Conservation (phyloP, 2,888 invertebrate species). For the Cheilosia vulpina region DNA sequence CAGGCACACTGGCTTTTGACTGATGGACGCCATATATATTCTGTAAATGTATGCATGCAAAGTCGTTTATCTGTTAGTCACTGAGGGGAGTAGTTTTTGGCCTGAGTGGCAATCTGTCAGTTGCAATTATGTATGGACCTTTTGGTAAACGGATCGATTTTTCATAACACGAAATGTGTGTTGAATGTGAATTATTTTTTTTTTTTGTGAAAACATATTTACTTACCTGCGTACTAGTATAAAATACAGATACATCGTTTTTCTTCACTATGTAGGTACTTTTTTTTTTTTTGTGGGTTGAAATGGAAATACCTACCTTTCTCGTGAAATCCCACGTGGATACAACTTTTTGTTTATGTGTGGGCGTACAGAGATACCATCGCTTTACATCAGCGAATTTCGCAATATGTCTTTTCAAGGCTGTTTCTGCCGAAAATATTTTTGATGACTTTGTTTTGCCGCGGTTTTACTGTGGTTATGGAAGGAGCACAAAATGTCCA, state of each 20-base stretch:
- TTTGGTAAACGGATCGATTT: constrained; percentile 45
- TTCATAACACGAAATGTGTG: not conserved
- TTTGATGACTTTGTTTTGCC: constrained; percentile 9
- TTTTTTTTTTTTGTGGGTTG: not conserved
- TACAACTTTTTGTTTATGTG: constrained; percentile 10
- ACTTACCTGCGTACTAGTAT: not conserved
- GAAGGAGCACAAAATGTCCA: not conserved
- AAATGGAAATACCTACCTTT: not conserved
- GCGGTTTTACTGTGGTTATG: not conserved
- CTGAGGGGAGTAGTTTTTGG: not conserved
- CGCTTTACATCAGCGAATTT: constrained; percentile 20
- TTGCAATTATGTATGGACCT: constrained; percentile 49
- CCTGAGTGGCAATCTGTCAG: constrained; percentile 28
- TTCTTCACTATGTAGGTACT: not conserved
- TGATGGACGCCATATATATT: constrained; percentile 48
- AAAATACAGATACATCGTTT: not conserved
- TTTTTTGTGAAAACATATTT: not conserved
- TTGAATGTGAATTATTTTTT: not conserved
- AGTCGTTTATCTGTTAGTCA: constrained; percentile 33
- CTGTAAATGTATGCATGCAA: constrained; percentile 7
- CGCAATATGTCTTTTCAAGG: not conserved
- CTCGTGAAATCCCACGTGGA: constrained; percentile 12
- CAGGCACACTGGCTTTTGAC: constrained; percentile 41
- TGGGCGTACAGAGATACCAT: not conserved
- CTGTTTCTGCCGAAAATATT: not conserved